Evolutionary conservation across 2,888 invertebrate species (phyloP).

Genomic region (Monoplex corrugatus): DNA sequence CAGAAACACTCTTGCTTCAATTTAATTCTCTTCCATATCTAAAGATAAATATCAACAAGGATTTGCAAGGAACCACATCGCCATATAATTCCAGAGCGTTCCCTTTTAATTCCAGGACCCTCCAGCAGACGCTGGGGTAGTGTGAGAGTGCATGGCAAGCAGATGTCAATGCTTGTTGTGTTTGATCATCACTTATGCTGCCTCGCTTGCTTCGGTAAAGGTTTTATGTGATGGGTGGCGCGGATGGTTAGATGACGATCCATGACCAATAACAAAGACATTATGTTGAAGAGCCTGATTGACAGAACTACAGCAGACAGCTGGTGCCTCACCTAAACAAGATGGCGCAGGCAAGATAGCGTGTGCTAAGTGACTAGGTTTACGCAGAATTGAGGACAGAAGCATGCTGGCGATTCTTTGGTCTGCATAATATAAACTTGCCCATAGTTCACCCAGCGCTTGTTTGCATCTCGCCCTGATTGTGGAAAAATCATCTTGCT

Average conservation of each 20-base stretch:
- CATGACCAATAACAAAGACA: constrained; percentile 37
- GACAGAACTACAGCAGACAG: constrained; percentile 28
- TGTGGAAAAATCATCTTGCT: no score
- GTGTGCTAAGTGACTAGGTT: constrained; percentile 35
- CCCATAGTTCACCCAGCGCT: background rate
- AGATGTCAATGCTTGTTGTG: constrained; percentile 45
- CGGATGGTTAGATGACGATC: background rate
- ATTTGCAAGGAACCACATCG: no score
- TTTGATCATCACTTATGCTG: constrained; percentile 46
- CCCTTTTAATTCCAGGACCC: background rate
- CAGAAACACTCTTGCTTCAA: no score
- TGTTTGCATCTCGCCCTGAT: background rate
- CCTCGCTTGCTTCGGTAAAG: background rate
- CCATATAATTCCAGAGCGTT: no score
- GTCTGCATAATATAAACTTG: constrained; percentile 10
- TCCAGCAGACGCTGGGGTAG: background rate
- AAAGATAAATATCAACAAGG: no score
- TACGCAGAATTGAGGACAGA: background rate
- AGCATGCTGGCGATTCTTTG: background rate
- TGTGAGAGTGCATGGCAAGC: background rate
- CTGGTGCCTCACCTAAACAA: constrained; percentile 42
- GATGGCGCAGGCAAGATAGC: constrained; percentile 43
- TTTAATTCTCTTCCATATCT: no score
- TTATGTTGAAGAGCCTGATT: constrained; percentile 35
- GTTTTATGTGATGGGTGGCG: no score